Evolutionary conservation across 64 coral and sea anemone species (phyloP).

Genomic region (Pocillopora damicornis): DNA sequence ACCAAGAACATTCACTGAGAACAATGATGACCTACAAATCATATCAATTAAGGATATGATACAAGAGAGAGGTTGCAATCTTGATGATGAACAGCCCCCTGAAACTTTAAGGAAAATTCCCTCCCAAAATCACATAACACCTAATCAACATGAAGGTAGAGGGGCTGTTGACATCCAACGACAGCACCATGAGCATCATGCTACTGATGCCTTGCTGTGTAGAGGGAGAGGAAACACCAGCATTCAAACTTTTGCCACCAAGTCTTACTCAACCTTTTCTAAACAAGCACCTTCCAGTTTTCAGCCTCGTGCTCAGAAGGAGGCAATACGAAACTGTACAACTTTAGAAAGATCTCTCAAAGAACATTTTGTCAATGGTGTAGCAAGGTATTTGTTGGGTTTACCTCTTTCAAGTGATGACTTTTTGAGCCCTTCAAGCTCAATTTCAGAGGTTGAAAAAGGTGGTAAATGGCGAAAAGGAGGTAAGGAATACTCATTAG

Average conservation of each 20-base stretch:
- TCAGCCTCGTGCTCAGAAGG: slow-evolving; percentile 29
- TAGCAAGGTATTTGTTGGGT: slow-evolving; percentile 53
- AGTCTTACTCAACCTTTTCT: background rate
- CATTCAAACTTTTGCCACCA: background rate
- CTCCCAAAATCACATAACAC: too few relatives aligned
- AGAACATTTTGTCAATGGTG: slow-evolving; percentile 61
- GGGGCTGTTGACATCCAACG: background rate
- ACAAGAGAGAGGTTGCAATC: slow-evolving; percentile 41
- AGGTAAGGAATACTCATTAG: slow-evolving; percentile 15
- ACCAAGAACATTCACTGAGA: slow-evolving; percentile 37
- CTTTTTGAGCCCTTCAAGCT: background rate
- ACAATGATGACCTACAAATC: background rate
- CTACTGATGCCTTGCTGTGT: background rate
- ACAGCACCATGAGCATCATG: background rate
- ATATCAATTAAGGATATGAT: slow-evolving; percentile 56
- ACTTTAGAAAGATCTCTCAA: slow-evolving; percentile 58
- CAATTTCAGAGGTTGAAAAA: background rate
- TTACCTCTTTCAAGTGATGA: background rate
- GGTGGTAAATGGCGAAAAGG: slow-evolving; percentile 25
- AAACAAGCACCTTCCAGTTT: slow-evolving; percentile 15
- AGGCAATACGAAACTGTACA: slow-evolving; percentile 78
- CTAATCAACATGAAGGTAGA: too few relatives aligned
- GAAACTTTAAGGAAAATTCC: background rate
- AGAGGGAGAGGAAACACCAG: background rate
- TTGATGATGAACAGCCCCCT: slow-evolving; percentile 18